phyloP scores from a whole-genome alignment of 2,888 invertebrate genomes.

The Ochropacha duplaris region DNA sequence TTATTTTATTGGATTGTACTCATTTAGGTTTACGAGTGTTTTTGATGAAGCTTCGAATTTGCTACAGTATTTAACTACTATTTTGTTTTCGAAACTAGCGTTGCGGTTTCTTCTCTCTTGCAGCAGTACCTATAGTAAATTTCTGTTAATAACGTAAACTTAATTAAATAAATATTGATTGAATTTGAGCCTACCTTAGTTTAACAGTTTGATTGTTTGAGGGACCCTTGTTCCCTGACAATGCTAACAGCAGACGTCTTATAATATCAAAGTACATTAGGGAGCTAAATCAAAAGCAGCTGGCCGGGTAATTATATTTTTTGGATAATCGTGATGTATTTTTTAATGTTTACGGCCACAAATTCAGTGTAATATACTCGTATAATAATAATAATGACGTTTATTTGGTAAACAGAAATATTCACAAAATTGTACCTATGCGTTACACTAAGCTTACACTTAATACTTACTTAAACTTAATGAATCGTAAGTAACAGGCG shows the following conservation, averaged over 20 bases:
- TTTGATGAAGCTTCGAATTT: background rate
- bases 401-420: no score
- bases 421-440: no score
- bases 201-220: background rate
- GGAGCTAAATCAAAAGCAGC: background rate
- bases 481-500: no score
- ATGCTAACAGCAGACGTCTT: background rate
- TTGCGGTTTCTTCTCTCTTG: no score
- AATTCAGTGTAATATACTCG: no score
- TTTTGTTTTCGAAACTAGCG: background rate
- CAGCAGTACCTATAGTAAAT: background rate
- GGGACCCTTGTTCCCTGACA: background rate
- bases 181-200: background rate
- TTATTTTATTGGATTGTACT: background rate
- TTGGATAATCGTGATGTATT: background rate
- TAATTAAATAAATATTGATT: background rate
- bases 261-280: no score
- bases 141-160: background rate
- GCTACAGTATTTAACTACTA: background rate
- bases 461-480: no score
- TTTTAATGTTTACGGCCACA: no score
- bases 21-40: background rate
- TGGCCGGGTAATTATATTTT: background rate
- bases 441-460: no score
- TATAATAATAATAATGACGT: no score